Evolutionary conservation across 2,113 vertebrate species (phyloP).

Genomic region (Malurus melanocephalus): DNA sequence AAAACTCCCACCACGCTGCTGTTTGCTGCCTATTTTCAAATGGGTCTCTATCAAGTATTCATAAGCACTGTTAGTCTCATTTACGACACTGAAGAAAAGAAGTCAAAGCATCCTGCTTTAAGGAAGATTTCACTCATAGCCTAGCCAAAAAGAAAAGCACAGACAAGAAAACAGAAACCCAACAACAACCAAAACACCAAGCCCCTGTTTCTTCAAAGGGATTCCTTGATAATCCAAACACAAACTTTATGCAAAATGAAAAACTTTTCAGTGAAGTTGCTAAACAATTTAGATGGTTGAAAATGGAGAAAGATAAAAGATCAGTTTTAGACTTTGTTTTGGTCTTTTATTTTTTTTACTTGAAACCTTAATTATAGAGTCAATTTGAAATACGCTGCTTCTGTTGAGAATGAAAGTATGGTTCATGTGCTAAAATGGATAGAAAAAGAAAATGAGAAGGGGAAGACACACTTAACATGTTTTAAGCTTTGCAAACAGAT

Average conservation of each 20-base stretch:
- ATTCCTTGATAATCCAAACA: slow-evolving; percentile 5
- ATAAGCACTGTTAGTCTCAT: slow-evolving; percentile 48
- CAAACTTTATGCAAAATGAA: slow-evolving; percentile 12
- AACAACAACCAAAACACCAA: not conserved
- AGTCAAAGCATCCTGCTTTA: slow-evolving; percentile 17
- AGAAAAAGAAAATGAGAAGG: slow-evolving; percentile 31
- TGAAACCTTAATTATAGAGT: not conserved
- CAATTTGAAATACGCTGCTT: not conserved
- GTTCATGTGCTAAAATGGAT: slow-evolving; percentile 15
- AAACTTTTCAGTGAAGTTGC: not conserved
- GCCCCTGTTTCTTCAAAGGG: not conserved
- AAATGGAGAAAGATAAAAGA: slow-evolving; percentile 11
- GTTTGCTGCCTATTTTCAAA: slow-evolving; percentile 59
- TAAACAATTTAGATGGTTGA: not conserved
- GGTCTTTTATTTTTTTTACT: not conserved
- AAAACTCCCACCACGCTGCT: slow-evolving; percentile 66
- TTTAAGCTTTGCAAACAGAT: slow-evolving; percentile 39
- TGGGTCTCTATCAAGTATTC: slow-evolving; percentile 41
- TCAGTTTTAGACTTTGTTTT: not conserved
- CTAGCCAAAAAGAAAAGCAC: slow-evolving; percentile 36
- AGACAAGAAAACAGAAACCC: not conserved
- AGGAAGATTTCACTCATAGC: slow-evolving; percentile 18
- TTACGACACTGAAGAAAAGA: slow-evolving; percentile 40
- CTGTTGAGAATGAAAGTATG: slow-evolving; percentile 1
- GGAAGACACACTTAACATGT: slow-evolving; percentile 7